Percentiles rank a stretch among this genome's conserved stretches.
These are phyloP conservation scores for Pseudois nayaur DNA, from an alignment of 2,113 vertebrate species.

Conservation along the genomic window DNA sequence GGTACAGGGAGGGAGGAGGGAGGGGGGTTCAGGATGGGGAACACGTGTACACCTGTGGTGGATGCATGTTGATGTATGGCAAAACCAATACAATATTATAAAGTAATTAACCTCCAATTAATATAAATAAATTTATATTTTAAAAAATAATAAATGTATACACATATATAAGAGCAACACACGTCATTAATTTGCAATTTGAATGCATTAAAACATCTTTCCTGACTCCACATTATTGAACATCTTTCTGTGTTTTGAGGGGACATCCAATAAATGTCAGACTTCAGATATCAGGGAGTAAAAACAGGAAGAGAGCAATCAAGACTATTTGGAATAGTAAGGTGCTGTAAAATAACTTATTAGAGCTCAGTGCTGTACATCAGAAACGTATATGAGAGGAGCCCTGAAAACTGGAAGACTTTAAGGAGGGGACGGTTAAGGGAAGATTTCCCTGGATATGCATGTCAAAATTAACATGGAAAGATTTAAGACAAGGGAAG, in stretches of 20 bases:
- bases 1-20: too few relatives aligned
- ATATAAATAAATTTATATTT: too few relatives aligned
- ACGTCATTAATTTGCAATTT: neutral
- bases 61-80: too few relatives aligned
- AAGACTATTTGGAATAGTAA: neutral
- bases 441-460: neutral
- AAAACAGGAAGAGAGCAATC: neutral
- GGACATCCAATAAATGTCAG: neutral
- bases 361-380: too few relatives aligned
- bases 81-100: too few relatives aligned
- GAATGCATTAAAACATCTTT: neutral
- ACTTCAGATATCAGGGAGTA: neutral
- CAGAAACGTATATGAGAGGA: neutral
- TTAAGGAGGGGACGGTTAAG: neutral
- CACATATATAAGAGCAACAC: neutral
- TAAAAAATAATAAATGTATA: too few relatives aligned
- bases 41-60: too few relatives aligned
- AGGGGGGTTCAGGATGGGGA: too few relatives aligned
- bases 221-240: neutral
- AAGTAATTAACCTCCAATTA: too few relatives aligned
- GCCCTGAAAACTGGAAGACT: neutral
- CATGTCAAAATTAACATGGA: neutral
- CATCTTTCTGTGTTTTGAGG: neutral
- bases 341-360: neutral
- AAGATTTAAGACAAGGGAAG: neutral